phyloP scores from a whole-genome alignment of 37 sponge, comb jelly and placozoan genomes.

The Oopsacas minuta region DNA sequence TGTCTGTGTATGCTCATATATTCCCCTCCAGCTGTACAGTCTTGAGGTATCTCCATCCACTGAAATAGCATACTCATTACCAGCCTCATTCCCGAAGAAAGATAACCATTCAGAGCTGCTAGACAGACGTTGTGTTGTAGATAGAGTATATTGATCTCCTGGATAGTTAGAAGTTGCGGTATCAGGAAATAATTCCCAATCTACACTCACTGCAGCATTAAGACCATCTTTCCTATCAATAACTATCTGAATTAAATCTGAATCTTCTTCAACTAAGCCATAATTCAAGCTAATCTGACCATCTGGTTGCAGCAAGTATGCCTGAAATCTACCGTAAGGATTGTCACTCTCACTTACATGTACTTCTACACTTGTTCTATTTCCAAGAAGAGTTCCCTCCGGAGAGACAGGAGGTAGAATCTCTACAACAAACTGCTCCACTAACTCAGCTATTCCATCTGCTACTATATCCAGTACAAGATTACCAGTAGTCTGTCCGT shows the following conservation, averaged over 20 bases:
- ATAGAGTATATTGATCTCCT: neutral
- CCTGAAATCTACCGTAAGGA: neutral
- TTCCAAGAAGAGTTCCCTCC: neutral
- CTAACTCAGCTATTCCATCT: constrained; percentile 39
- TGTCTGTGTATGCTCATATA: neutral
- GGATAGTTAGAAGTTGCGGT: neutral
- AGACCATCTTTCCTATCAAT: neutral
- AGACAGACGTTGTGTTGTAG: neutral
- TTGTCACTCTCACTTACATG: neutral
- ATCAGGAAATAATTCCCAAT: neutral
- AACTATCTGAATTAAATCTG: neutral
- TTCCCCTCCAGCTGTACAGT: neutral
- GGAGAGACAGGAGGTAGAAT: neutral
- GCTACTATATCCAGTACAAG: constrained; percentile 34
- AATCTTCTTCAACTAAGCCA: neutral
- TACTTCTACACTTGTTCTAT: neutral
- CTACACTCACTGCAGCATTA: neutral
- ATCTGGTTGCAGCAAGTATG: neutral
- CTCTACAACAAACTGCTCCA: neutral
- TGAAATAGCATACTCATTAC: neutral
- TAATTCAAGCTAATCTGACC: neutral
- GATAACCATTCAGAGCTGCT: neutral
- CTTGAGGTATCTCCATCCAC: neutral
- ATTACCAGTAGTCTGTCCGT: constrained; percentile 32
- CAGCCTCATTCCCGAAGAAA: neutral